Conservation (phyloP, 2,797 vertebrate species). For the Scyliorhinus canicula region DNA sequence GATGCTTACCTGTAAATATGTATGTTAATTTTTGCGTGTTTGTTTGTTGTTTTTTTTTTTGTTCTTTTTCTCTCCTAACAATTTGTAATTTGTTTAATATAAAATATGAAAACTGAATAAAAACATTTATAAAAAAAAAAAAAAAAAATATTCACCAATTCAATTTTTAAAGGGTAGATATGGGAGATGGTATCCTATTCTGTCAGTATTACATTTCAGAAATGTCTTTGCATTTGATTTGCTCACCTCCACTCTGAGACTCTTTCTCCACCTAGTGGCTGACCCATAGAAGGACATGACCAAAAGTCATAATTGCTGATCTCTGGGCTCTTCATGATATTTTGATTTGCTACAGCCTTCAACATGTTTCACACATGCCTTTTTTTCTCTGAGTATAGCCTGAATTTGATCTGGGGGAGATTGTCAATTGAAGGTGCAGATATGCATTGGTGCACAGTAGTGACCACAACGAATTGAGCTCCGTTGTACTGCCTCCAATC, state of each 20-base stretch:
- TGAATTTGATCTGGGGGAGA: neutral
- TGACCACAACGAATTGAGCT: neutral
- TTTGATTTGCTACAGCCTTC: neutral
- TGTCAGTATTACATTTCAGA: neutral
- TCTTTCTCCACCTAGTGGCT: neutral
- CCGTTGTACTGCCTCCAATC: neutral
- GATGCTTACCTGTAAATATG: too few species aligned
- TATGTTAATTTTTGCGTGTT: too few species aligned
- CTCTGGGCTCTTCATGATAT: neutral
- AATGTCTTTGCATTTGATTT: neutral
- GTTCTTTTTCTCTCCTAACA: too few species aligned
- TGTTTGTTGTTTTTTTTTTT: too few species aligned
- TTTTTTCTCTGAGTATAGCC: neutral
- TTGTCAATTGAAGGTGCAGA: neutral
- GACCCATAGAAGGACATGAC: neutral
- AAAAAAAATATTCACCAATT: neutral
- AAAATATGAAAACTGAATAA: too few species aligned
- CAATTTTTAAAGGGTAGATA: neutral
- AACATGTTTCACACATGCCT: neutral
- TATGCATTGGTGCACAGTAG: neutral
- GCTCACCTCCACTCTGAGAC: neutral
- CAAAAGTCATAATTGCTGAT: neutral
- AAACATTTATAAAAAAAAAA: too few species aligned
- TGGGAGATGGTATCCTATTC: neutral
- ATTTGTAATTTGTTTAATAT: too few species aligned